Percentiles rank a stretch among this genome's conserved stretches.
phyloP scores from a whole-genome alignment of 2,888 invertebrate genomes.

The Lymantria monacha region DNA sequence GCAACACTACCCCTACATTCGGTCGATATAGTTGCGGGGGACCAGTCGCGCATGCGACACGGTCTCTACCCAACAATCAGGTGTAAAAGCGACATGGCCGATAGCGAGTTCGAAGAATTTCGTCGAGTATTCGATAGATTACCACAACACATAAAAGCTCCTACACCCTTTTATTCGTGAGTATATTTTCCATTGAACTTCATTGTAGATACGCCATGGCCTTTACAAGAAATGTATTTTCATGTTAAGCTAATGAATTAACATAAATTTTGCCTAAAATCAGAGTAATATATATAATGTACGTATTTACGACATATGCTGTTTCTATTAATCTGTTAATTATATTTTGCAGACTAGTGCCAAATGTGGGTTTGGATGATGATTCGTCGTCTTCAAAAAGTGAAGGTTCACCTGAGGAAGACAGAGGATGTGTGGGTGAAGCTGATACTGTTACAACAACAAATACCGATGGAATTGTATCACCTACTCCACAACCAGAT shows the following conservation, averaged over 20 bases:
- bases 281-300: conserved; percentile 1
- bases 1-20: conserved; percentile 23
- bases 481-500: conserved; percentile 55
- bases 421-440: conserved; percentile 82
- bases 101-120: conserved; percentile 96
- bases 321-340: not conserved
- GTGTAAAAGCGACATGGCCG: conserved; percentile 89
- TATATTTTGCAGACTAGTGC: conserved; percentile 85
- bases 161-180: conserved; percentile 95
- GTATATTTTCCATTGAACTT: conserved; percentile 56
- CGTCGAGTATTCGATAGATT: conserved; percentile 92
- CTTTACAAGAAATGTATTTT: conserved; percentile 13
- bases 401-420: conserved; percentile 85
- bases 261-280: conserved; percentile 28
- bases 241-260: conserved; percentile 30
- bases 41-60: conserved; percentile 61
- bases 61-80: conserved; percentile 85
- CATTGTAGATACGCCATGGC: not conserved
- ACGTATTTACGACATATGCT: not conserved
- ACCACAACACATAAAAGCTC: conserved; percentile 89
- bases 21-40: conserved; percentile 62
- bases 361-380: conserved; percentile 91
- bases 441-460: conserved; percentile 53
- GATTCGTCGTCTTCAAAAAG: conserved; percentile 91
- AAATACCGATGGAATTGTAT: conserved; percentile 40